Evolutionary conservation across 2,113 vertebrate genomes (phyloP), one percentile per base, ranked within the genome.

Genomic region (Paraplagusia blochii): DNA sequence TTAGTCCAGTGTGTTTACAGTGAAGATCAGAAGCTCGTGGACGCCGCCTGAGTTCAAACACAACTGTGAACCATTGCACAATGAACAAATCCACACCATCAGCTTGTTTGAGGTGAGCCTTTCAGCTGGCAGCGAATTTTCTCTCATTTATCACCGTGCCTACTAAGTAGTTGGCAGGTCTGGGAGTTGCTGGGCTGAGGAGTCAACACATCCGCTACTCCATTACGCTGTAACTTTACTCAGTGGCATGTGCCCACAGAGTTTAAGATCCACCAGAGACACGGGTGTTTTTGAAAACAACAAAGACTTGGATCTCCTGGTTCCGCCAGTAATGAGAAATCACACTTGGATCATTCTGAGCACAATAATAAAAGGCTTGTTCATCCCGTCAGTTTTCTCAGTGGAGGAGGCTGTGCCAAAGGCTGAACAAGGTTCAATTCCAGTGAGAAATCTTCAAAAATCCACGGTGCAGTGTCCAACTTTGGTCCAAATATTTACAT

Each of bases 121-220:
- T 48, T 46, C 9, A 5, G 62, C 74, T 62, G 55, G 68, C 61
- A 65, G 48, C 33, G 50, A 52, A 69, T 46, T 60, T 22, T 44
- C 39, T 58, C 59, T 78, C 66, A 78, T 80, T 75, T 49, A 76
- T 78, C 74, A 79, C 36, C 42, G 16, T 70, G 72, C 59, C 73
- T 70, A 38, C 43, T 78, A 77, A 83, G 77, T 70, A 68, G 42
- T 4, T 63, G 65, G 64, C 66, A 69, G 63, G 46, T 64, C 2
- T 1, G 63, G 67, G 67, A 63, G 53, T 63, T 69, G 47, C 42
- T 63, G 52, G 58, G 14, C 63, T 62, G 40, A 55, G 59, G 54
- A 73, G 63, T 65, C 61, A 58, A 69, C 57, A 53, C 29, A 66
- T 69, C 42, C 52, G 59, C 36, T 48, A 15, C 13, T 53, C 38